phyloP scores from a whole-genome alignment of 2,888 invertebrate species.

The Scelioninae gen. 2 region DNA sequence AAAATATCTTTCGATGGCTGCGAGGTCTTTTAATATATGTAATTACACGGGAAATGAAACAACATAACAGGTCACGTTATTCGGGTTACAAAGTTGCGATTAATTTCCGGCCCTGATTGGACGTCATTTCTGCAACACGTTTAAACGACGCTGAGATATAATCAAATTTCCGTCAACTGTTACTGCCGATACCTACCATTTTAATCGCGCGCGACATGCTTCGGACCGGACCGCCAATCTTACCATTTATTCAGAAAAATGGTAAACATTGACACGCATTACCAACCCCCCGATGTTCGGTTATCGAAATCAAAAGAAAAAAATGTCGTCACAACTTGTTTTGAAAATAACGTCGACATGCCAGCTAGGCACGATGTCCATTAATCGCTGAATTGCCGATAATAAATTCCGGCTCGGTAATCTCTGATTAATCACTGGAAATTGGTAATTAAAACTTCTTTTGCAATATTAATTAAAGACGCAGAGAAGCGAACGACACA shows the following conservation, averaged over 20 bases:
- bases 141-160: conserved; percentile 30
- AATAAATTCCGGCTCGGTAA: background rate
- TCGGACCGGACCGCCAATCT: conserved; percentile 17
- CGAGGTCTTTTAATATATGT: background rate
- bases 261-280: too few relatives aligned
- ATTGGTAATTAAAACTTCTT: conserved; percentile 30
- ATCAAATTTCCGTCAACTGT: conserved; percentile 38
- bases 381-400: background rate
- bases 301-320: too few relatives aligned
- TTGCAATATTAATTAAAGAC: conserved; percentile 6
- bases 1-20: too few relatives aligned
- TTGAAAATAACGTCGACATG: background rate
- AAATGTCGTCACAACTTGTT: background rate
- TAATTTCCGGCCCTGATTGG: conserved; percentile 42
- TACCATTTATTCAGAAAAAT: conserved; percentile 29
- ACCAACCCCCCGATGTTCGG: too few relatives aligned
- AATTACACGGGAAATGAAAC: conserved; percentile 25
- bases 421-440: conserved; percentile 29
- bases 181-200: conserved; percentile 26
- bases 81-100: conserved; percentile 40
- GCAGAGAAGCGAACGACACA: too few relatives aligned
- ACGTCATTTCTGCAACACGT: conserved; percentile 27
- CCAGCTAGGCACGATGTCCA: background rate
- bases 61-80: conserved; percentile 28
- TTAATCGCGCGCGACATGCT: conserved; percentile 24